A percentile compares a stretch with the other conserved stretches of the same genome.
Conservation (phyloP, 2,888 invertebrate genomes). For the Heliconius charithonia region DNA sequence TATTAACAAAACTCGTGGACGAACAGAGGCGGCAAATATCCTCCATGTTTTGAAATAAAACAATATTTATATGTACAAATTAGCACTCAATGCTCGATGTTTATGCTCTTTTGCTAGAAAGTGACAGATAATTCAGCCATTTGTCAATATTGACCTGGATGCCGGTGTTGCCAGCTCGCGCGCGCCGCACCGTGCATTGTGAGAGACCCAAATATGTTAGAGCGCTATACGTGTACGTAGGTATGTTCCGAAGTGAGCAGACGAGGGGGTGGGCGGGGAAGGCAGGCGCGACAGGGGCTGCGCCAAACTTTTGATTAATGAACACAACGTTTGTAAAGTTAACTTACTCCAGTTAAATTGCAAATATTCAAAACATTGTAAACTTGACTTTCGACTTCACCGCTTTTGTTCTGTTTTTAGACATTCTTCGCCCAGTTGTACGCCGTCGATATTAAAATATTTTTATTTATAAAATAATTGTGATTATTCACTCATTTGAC, state of each 20-base stretch:
- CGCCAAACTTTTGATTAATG: conserved; percentile 84
- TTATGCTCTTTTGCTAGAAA: conserved; percentile 60
- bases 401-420: conserved; percentile 37
- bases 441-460: conserved; percentile 2
- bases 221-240: conserved; percentile 46
- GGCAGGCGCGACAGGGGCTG: conserved; percentile 67
- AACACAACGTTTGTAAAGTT: conserved; percentile 79
- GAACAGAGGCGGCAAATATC: conserved; percentile 77
- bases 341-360: conserved; percentile 74
- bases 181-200: conserved; percentile 53
- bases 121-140: conserved; percentile 70
- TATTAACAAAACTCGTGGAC: conserved; percentile 83
- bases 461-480: neutral
- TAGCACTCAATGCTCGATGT: conserved; percentile 55
- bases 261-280: conserved; percentile 68
- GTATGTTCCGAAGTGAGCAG: conserved; percentile 53
- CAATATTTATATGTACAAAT: conserved; percentile 48
- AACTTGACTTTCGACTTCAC: conserved; percentile 58
- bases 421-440: conserved; percentile 19
- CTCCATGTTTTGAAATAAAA: conserved; percentile 65
- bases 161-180: conserved; percentile 62
- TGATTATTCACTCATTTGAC: conserved; percentile 18
- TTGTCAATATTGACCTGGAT: conserved; percentile 74
- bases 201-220: conserved; percentile 63
- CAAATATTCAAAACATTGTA: conserved; percentile 74